Percentiles rank a stretch among this genome's conserved stretches.
Evolutionary conservation across 2,888 invertebrate genomes (phyloP).

Genomic region (Melolontha melolontha): DNA sequence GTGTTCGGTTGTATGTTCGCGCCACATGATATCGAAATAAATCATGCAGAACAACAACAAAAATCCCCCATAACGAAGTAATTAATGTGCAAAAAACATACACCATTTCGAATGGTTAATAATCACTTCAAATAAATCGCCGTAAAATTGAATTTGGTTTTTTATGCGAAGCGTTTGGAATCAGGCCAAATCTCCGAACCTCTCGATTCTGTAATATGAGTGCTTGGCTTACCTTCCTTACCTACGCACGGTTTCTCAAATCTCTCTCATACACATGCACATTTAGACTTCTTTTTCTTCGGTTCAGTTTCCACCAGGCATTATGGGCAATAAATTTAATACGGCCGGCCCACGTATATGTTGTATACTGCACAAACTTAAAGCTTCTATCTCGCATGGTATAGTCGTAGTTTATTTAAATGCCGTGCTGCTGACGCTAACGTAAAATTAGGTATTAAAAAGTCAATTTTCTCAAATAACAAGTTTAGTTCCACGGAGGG

Average conservation of each 20-base stretch:
- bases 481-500: slow-evolving; percentile 45
- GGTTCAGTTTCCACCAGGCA: slow-evolving; percentile 4
- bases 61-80: too few species aligned
- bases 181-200: not conserved
- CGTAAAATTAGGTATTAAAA: slow-evolving; percentile 45
- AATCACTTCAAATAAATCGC: slow-evolving; percentile 10
- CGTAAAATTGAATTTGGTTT: slow-evolving; percentile 15
- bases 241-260: too few species aligned
- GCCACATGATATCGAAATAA: too few species aligned
- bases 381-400: slow-evolving; percentile 3
- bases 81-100: not conserved
- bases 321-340: slow-evolving; percentile 16
- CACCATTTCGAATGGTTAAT: slow-evolving; percentile 7
- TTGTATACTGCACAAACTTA: not conserved
- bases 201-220: not conserved
- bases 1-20: too few species aligned
- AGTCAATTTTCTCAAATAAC: slow-evolving; percentile 50
- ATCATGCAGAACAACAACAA: too few species aligned
- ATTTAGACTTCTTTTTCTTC: not conserved
- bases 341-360: slow-evolving; percentile 12
- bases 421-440: slow-evolving; percentile 15
- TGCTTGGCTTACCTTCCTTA: not conserved
- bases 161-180: not conserved
- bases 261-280: too few species aligned
- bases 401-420: slow-evolving; percentile 2